Evolutionary conservation across 2,888 invertebrate species (phyloP).

Genomic region (Celastrina argiolus): DNA sequence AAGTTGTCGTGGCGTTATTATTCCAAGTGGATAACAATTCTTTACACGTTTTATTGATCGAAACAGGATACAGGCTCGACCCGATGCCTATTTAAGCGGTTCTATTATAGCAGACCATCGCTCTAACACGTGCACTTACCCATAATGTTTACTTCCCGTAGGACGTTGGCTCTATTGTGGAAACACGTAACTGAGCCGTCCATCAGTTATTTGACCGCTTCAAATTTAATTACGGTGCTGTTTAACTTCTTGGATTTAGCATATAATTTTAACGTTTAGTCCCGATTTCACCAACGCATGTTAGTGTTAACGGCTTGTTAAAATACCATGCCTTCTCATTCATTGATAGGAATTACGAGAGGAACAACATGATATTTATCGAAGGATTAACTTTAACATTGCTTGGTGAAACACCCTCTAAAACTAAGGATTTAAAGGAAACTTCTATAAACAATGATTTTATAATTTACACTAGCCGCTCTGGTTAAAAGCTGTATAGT

Average conservation of each 20-base stretch:
- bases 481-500: too few species aligned
- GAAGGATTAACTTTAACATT: too few species aligned
- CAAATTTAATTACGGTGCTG: neutral
- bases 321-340: too few species aligned
- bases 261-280: too few species aligned
- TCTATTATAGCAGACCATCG: constrained; percentile 27
- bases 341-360: too few species aligned
- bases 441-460: too few species aligned
- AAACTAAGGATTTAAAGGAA: too few species aligned
- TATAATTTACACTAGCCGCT: too few species aligned
- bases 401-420: too few species aligned
- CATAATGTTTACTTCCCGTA: constrained; percentile 43
- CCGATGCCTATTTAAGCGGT: constrained; percentile 24
- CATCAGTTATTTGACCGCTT: constrained; percentile 29
- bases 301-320: too few species aligned
- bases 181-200: constrained; percentile 37
- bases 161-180: constrained; percentile 42
- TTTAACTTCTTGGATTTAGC: neutral
- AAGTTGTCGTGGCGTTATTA: constrained; percentile 13
- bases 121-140: constrained; percentile 41
- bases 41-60: constrained; percentile 22
- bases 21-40: constrained; percentile 15
- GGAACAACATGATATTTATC: too few species aligned
- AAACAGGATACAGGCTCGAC: constrained; percentile 19
- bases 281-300: too few species aligned